Percentiles rank a stretch among this genome's conserved stretches.
These are phyloP conservation scores for Manis crassicaudata DNA, from an alignment of 2,797 vertebrate species.

Conservation along the genomic window DNA sequence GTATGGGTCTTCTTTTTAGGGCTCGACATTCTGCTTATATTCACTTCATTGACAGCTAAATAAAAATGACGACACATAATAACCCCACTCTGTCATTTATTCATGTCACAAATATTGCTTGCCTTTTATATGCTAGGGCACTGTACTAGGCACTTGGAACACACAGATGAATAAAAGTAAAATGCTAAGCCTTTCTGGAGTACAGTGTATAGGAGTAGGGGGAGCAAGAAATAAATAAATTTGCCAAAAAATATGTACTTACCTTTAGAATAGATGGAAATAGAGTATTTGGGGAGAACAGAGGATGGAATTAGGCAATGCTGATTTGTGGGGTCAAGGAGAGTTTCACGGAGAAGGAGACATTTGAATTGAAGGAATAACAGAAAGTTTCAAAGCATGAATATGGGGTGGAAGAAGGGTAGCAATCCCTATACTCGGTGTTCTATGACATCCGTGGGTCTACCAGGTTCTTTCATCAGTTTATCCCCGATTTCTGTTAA, in stretches of 20 bases:
- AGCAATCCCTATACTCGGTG: background rate
- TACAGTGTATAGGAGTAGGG: background rate
- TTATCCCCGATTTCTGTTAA: background rate
- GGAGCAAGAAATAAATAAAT: background rate
- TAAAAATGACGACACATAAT: background rate
- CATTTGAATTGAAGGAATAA: background rate
- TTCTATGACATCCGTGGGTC: background rate
- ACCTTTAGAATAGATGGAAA: slow-evolving; percentile 13
- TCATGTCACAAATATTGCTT: background rate
- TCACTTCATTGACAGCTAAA: background rate
- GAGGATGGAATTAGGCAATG: background rate
- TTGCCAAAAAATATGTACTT: background rate
- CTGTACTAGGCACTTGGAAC: background rate
- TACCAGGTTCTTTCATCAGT: background rate
- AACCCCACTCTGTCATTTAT: background rate
- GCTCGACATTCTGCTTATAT: background rate
- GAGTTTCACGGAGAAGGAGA: background rate
- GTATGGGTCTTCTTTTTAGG: background rate
- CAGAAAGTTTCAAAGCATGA: background rate
- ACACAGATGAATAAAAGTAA: background rate
- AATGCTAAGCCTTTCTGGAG: background rate
- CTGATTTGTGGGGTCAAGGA: background rate
- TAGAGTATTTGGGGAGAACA: background rate
- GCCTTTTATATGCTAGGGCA: too few species aligned
- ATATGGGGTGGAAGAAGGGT: background rate